Base-by-base conservation (phyloP, 64 coral and sea anemone genomes). In the Acropora yongei region DNA sequence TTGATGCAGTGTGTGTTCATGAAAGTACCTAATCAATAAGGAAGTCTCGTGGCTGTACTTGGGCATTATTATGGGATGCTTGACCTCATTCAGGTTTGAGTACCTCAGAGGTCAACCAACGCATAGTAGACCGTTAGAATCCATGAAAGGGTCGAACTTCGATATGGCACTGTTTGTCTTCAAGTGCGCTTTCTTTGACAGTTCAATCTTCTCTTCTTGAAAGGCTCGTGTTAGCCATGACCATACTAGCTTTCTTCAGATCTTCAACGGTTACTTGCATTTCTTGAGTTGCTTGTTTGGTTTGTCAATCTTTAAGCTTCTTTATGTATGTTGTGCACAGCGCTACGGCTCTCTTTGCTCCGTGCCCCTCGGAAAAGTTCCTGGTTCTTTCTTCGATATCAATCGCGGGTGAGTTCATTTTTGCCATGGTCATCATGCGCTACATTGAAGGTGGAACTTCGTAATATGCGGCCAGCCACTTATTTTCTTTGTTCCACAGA, bases 1-100 rank as follows among this genome's bases (percentile, higher is more conserved):
- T 76, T 88, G 86, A 72, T 88, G 71, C 12, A 10, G 45, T 57
- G 53, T n/a, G 39, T 47, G 69, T 50, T 88, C 46, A 65, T 87
- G 85, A 74, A 67, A 87, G 42, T 87, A 44, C 72, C 42, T 87
- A 6, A 74, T 51, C 47, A 88, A 75, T 13, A 53, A 5, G 39
- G 47, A 75, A 18, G 69, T 49, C n/a, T 76, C 47, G 72, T 76
- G 47, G 30, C 86, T 72, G 47, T 57, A 13, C 30, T 30, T 30
- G 30, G 30, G 30, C 30, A 30, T 30, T 30, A 30, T 30, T 30
- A 30, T 30, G 30, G 20, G 10, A 30, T 71, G 8, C 72, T 71
- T 19, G 74, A 39, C 17, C 60, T 88, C 11, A 75, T 55, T 30
- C 30, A 9, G 86, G 86, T 41, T 53, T 50, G 86, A 46, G n/a